These are phyloP conservation scores for Cirrhinus molitorella DNA, from an alignment of 2,797 vertebrate genomes.

Conservation along the genomic window DNA sequence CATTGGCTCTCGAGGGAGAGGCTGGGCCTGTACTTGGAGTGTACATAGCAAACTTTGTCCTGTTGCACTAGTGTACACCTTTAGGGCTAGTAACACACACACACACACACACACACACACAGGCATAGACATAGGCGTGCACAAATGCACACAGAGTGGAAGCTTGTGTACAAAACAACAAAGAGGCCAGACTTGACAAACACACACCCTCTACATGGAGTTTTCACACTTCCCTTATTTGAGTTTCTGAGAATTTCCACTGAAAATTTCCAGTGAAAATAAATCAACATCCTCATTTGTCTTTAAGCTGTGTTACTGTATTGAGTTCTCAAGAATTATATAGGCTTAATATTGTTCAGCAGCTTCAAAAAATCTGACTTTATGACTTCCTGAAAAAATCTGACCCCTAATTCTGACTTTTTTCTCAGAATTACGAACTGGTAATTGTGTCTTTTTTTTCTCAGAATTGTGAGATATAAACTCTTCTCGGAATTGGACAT, in stretches of 20 bases:
- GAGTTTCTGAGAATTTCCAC: background rate
- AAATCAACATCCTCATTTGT: background rate
- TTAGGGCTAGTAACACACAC: constrained; percentile 32
- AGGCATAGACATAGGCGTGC: background rate
- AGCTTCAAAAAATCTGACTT: background rate
- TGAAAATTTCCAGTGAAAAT: background rate
- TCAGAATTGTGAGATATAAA: too few species aligned
- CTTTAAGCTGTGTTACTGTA: background rate
- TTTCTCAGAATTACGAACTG: too few species aligned
- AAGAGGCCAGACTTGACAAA: constrained; percentile 37
- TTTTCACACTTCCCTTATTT: background rate
- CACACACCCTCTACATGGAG: background rate
- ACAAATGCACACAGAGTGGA: background rate
- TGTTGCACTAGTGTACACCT: constrained; percentile 43
- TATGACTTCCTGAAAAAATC: too few species aligned
- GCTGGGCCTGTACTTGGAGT: constrained; percentile 19
- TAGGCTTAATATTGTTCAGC: background rate
- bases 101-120: constrained; percentile 35
- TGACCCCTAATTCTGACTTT: too few species aligned
- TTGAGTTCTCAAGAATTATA: background rate
- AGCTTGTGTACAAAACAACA: constrained; percentile 30
- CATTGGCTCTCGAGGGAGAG: constrained; percentile 64
- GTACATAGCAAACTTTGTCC: constrained; percentile 56
- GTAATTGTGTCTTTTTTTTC: too few species aligned
- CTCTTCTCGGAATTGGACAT: too few species aligned